Evolutionary conservation across 2,888 invertebrate genomes (phyloP).

Genomic region (Sinohyriopsis cumingii): DNA sequence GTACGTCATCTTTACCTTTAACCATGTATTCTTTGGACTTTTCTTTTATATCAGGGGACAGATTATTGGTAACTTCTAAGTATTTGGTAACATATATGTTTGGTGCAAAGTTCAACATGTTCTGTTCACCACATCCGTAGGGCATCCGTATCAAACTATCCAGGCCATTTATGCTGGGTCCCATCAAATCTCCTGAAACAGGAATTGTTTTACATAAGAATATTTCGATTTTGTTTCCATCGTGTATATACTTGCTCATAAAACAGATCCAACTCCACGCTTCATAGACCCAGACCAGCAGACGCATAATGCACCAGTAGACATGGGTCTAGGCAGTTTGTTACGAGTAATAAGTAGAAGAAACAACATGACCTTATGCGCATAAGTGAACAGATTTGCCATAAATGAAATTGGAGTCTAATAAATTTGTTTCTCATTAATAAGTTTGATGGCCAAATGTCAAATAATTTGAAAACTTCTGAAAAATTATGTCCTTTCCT

Average conservation of each 20-base stretch:
- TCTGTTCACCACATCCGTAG: constrained; percentile 93
- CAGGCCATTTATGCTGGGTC: constrained; percentile 84
- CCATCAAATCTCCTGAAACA: constrained; percentile 81
- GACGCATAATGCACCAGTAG: too few species aligned
- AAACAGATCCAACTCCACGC: too few species aligned
- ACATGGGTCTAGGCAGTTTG: too few species aligned
- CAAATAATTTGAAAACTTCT: too few species aligned
- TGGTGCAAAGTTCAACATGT: constrained; percentile 91
- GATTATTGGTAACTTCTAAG: constrained; percentile 81
- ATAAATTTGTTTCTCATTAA: too few species aligned
- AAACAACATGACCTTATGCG: too few species aligned
- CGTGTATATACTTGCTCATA: neutral
- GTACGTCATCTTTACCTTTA: constrained; percentile 29
- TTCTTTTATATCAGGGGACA: constrained; percentile 75
- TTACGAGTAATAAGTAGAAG: too few species aligned
- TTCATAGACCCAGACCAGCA: too few species aligned
- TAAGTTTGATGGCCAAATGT: too few species aligned
- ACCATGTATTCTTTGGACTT: constrained; percentile 41
- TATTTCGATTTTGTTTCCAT: neutral
- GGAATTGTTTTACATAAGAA: neutral
- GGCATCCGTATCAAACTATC: constrained; percentile 84
- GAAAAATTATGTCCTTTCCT: too few species aligned
- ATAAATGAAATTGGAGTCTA: too few species aligned
- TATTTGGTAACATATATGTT: constrained; percentile 90
- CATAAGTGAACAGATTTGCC: too few species aligned